Evolutionary conservation across 1,140 invertebrate species (phyloP), one percentile per base, ranked within the genome.

Genomic region (Temnothorax curvispinosus): DNA sequence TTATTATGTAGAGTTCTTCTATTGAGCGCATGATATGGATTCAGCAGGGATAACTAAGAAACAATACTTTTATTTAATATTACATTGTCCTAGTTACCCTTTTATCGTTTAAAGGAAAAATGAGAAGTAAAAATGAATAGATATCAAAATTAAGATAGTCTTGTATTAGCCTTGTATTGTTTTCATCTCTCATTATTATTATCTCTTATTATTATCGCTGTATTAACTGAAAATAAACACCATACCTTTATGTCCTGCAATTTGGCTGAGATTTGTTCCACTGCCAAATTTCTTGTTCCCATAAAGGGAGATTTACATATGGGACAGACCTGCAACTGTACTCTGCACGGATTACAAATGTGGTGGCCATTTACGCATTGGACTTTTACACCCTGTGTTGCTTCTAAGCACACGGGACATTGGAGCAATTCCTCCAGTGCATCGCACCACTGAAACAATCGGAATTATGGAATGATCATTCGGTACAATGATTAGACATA

Each of bases 371-470:
- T 74, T 2, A 6, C 13, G 41, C 94, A 94, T 11, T 92, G 89
- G 2, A 87, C 41, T 7, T 92, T 89, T 0, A 32, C 21, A 18
- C 11, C 35, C 7, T 54, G 0, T 0, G 91, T 77, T 41, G 72
- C 85, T 13, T 94, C 91, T 44, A 91, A 84, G 56, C 93, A 94
- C 27, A 94, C 80, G 0, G 92, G 92, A 87, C 94, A 94, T 69
- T 93, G 85, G 0, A 93, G 50, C 18, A 93, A 38, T 18, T 94
- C 90, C 15, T 92, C 91, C 6, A 93, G 52, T 32, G 92, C 75
- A 0, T 91, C 84, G 6, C 78, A 91, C 88, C 91, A 92, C 88
- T 90, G 15, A 75, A 75, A 6, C 32, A 74, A 32, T 41, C 3
- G 35, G 6, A 74, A 58, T 44, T 7, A 38, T 47, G 4, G 27